Percentiles rank a stretch among this genome's conserved stretches.
Conservation (phyloP, 2,113 vertebrate genomes). For the Sorex fumeus region DNA sequence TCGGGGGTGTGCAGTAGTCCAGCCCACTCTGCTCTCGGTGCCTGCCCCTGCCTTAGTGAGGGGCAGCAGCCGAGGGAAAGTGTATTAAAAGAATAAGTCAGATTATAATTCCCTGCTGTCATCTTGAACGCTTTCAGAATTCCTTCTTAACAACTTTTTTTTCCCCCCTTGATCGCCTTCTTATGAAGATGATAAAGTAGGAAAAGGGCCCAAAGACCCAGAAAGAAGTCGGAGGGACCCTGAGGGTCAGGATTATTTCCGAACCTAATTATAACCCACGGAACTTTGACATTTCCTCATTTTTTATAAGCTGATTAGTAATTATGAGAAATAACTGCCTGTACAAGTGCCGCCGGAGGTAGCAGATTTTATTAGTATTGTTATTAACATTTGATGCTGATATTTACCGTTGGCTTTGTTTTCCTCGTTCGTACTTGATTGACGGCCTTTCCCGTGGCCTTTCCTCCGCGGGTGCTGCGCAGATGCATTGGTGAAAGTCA, state of each 20-base stretch:
- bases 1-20: background rate
- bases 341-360: conserved; percentile 5
- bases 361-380: conserved; percentile 30
- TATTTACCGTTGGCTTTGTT: conserved; percentile 31
- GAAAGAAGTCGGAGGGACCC: background rate
- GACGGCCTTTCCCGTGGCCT: background rate
- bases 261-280: background rate
- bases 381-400: background rate
- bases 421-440: conserved; percentile 7
- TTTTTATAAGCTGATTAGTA: conserved; percentile 44
- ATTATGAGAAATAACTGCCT: conserved; percentile 17
- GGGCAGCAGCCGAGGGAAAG: background rate
- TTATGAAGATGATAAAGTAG: conserved; percentile 7
- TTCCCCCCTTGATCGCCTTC: background rate
- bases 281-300: conserved; percentile 33
- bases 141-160: background rate
- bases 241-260: conserved; percentile 6
- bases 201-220: conserved; percentile 4
- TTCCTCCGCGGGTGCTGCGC: background rate
- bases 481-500: conserved; percentile 46
- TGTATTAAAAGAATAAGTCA: background rate
- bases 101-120: background rate
- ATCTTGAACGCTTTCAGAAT: conserved; percentile 8
- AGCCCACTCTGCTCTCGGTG: background rate
- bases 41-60: conserved; percentile 42